These are phyloP conservation scores for Ophraella communa DNA, from an alignment of 2,888 invertebrate species.

Conservation along the genomic window DNA sequence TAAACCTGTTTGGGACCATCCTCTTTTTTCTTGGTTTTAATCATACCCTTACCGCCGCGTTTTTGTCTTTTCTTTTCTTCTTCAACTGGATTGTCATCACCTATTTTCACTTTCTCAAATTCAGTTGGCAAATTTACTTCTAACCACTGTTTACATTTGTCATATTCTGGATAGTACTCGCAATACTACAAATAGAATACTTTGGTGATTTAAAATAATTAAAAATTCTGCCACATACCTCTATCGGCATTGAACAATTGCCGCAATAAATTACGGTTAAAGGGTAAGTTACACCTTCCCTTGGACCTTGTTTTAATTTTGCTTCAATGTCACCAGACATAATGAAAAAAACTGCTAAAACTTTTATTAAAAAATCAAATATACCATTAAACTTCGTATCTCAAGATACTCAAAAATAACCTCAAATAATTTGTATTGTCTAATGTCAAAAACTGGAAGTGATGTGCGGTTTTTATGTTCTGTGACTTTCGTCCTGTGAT, in stretches of 20 bases:
- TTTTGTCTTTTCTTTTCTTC: constrained; percentile 97
- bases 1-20: constrained; percentile 86
- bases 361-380: neutral
- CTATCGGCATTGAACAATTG: constrained; percentile 93
- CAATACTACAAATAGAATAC: constrained; percentile 74
- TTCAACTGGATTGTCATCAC: constrained; percentile 73
- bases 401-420: constrained; percentile 6
- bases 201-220: neutral
- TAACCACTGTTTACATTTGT: constrained; percentile 96
- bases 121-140: constrained; percentile 93
- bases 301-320: constrained; percentile 67
- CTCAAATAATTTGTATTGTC: neutral
- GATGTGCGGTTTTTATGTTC: neutral
- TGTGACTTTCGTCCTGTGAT: neutral
- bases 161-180: constrained; percentile 97
- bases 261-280: constrained; percentile 88
- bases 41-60: constrained; percentile 94
- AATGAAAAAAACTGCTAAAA: neutral
- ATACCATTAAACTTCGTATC: neutral
- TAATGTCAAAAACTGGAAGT: neutral
- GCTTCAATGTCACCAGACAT: constrained; percentile 66
- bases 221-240: constrained; percentile 61
- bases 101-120: constrained; percentile 86
- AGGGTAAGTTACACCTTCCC: constrained; percentile 77
- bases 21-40: constrained; percentile 94